Evolutionary conservation across 2,888 invertebrate genomes (phyloP).

Genomic region (Malacosoma neustria): DNA sequence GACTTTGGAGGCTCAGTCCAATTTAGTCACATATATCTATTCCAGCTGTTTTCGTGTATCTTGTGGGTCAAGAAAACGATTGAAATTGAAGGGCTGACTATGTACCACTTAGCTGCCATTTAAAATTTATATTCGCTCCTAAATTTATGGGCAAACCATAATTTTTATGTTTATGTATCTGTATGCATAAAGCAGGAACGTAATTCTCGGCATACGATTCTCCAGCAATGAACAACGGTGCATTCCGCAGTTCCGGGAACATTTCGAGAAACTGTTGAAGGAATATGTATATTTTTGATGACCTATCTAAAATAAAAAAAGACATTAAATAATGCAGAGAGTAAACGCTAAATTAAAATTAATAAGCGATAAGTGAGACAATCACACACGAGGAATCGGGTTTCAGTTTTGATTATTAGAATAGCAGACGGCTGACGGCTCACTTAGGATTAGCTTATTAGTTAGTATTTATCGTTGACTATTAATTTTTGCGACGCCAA

Average conservation of each 20-base stretch:
- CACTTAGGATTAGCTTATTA: too few relatives aligned
- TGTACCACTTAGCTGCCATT: too few relatives aligned
- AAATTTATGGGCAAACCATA: conserved; percentile 32
- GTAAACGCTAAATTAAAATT: background rate
- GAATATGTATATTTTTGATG: conserved; percentile 63
- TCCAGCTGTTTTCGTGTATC: too few relatives aligned
- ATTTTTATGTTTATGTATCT: conserved; percentile 29
- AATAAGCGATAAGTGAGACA: background rate
- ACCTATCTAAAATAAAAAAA: conserved; percentile 29
- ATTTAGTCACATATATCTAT: too few relatives aligned
- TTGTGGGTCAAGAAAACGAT: background rate
- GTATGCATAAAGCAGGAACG: conserved; percentile 60
- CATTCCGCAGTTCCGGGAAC: conserved; percentile 62
- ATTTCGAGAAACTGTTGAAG: conserved; percentile 70
- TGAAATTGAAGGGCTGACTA: background rate
- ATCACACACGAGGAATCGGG: too few relatives aligned
- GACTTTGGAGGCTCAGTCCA: too few relatives aligned
- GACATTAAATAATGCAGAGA: background rate
- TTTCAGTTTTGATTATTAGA: too few relatives aligned
- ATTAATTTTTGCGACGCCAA: too few relatives aligned
- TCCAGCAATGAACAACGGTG: conserved; percentile 75
- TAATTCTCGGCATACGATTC: conserved; percentile 74
- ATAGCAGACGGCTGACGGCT: too few relatives aligned
- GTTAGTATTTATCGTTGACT: too few relatives aligned
- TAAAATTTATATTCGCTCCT: conserved; percentile 29